Evolutionary conservation across 2,888 invertebrate species (phyloP).

Genomic region (Himalopsyche kuldschensis): DNA sequence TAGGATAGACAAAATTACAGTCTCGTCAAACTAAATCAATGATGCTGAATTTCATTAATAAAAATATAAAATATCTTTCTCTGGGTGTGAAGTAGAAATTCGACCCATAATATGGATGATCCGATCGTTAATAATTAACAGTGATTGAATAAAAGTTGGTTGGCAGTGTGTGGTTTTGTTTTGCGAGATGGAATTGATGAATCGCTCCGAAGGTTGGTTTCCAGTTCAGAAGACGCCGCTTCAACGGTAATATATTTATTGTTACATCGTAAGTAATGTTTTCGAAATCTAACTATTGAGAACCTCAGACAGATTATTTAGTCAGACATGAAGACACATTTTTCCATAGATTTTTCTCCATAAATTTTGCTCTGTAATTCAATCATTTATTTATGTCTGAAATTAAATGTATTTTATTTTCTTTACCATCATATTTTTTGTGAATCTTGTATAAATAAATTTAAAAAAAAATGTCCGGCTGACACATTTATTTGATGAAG

Average conservation of each 20-base stretch:
- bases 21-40: neutral
- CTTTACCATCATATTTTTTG: no score
- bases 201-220: conserved; percentile 13
- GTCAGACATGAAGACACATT: no score
- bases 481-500: no score
- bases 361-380: no score
- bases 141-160: neutral
- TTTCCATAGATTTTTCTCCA: no score
- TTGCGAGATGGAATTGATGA: conserved; percentile 22
- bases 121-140: neutral
- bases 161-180: neutral
- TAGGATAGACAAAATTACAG: neutral
- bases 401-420: no score
- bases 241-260: conserved; percentile 10
- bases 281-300: no score
- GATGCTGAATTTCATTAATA: neutral
- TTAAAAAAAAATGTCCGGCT: no score
- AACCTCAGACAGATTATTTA: no score
- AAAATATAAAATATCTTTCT: neutral
- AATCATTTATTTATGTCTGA: no score
- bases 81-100: neutral
- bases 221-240: conserved; percentile 17
- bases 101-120: neutral
- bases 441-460: no score
- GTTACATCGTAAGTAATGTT: neutral